phyloP scores from a whole-genome alignment of 2,888 invertebrate genomes.

The Epiblema foenella region DNA sequence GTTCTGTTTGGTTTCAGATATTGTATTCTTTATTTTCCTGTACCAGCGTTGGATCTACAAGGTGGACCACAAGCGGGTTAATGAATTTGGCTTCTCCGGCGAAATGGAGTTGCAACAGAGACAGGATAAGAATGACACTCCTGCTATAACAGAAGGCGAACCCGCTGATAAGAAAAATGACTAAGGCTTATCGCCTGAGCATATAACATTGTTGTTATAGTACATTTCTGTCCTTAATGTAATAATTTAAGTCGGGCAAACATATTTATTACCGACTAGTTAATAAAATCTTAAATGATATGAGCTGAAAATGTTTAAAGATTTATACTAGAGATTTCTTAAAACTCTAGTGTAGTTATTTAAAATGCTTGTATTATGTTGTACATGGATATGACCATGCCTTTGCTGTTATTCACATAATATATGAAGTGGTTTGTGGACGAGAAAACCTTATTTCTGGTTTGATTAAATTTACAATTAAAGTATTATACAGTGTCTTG shows the following conservation, averaged over 20 bases:
- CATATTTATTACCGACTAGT: slow-evolving; percentile 36
- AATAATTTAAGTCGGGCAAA: slow-evolving; percentile 28
- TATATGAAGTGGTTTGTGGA: slow-evolving; percentile 28
- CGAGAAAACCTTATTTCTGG: slow-evolving; percentile 20
- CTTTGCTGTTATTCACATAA: slow-evolving; percentile 33
- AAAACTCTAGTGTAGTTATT: not conserved
- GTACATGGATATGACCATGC: slow-evolving; percentile 31
- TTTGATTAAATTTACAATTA: slow-evolving; percentile 35
- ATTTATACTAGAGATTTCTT: slow-evolving; percentile 13
- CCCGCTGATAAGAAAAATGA: slow-evolving; percentile 78
- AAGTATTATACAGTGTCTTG: slow-evolving; percentile 32
- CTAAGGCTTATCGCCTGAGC: slow-evolving; percentile 53
- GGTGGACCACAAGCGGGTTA: slow-evolving; percentile 96
- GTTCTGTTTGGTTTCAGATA: slow-evolving; percentile 86
- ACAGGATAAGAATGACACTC: slow-evolving; percentile 61
- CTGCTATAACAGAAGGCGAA: slow-evolving; percentile 68
- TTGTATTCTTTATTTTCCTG: slow-evolving; percentile 99
- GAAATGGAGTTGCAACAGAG: slow-evolving; percentile 91
- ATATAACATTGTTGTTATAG: slow-evolving; percentile 32
- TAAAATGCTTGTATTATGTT: slow-evolving; percentile 24
- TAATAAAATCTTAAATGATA: slow-evolving; percentile 26
- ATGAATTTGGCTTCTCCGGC: slow-evolving; percentile 99
- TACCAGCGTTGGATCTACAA: slow-evolving; percentile 99
- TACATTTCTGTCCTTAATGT: slow-evolving; percentile 37
- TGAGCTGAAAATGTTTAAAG: slow-evolving; percentile 13